Base-by-base conservation (phyloP, 2,797 vertebrate genomes). In the Buphagus erythrorhynchus region DNA sequence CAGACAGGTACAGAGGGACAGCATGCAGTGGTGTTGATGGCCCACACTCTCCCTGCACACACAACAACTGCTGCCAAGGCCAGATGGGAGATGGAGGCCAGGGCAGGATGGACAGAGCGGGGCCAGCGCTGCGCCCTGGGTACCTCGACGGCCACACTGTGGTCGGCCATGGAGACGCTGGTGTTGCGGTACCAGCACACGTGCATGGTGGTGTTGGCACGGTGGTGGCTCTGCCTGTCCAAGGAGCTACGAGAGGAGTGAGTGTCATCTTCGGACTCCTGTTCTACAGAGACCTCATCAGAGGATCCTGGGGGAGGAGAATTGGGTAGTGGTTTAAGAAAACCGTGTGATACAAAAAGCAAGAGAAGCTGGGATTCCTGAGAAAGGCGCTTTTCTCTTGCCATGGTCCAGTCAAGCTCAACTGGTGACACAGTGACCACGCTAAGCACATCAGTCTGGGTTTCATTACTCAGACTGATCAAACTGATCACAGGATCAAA, bases 181-280 rank as follows among this genome's bases (percentile, higher is more conserved):
- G 99, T 99, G 98, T 99, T 99, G 94, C 99, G 99, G 97, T 99
- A 99, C 99, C 99, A 99, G 98, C 99, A 99, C 97, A 99, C 99
- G 66, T 99, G 99, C 98, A 99, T 98, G 54, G 99, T 99, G 82
- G 99, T 99, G 98, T 99, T 99, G 98, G 99, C 98, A 78, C 99
- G 99, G 97, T 98, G 99, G 93, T 99, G 99, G 55, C 98, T 98
- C 97, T 98, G 99, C 96, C 98, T 99, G 95, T 99, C 99, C 98
- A 98, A 95, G 80, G 99, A 99, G 87, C 98, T 98, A 69, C 36
- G 98, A 65, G 99, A 98, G 26, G 98, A 98, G 93, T 97, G 98
- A 94, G 98, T 98, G 88, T 99, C 99, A 49, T 99, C 99, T 98
- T 99, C 99, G 0, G 99, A 99, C 97, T 99, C 99, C 97, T 99